phyloP scores from a whole-genome alignment of 2,888 invertebrate species.

The Galerucella nymphaeae region DNA sequence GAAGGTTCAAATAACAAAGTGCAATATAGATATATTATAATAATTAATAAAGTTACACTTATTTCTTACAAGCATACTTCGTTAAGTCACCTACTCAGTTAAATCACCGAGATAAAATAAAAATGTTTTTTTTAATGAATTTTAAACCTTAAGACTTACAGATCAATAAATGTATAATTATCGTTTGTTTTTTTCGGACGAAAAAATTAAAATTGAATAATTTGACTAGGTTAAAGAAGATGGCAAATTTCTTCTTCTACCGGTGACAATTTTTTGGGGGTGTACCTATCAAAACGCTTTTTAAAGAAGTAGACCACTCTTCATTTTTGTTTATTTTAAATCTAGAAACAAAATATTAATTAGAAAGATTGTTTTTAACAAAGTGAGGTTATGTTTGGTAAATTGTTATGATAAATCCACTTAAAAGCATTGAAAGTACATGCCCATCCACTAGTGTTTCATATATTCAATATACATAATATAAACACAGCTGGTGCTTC shows the following conservation, averaged over 20 bases:
- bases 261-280: conserved; percentile 54
- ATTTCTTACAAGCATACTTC: conserved; percentile 39
- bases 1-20: conserved; percentile 33
- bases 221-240: conserved; percentile 45
- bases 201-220: conserved; percentile 42
- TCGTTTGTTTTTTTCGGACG: conserved; percentile 6
- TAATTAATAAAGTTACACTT: conserved; percentile 39
- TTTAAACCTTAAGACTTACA: conserved; percentile 41
- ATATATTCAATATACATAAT: neutral
- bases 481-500: conserved; percentile 2
- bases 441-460: neutral
- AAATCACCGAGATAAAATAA: conserved; percentile 16
- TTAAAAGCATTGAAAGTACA: too few relatives aligned
- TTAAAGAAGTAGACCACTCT: conserved; percentile 39
- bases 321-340: conserved; percentile 41
- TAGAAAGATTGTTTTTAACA: conserved; percentile 11
- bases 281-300: conserved; percentile 55
- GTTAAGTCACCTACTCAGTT: conserved; percentile 23
- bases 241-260: conserved; percentile 44
- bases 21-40: conserved; percentile 42
- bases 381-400: conserved; percentile 29
- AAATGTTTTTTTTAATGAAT: conserved; percentile 30
- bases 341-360: conserved; percentile 39
- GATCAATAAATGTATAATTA: conserved; percentile 36
- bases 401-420: neutral